These are phyloP conservation scores for Colletes collaris DNA, from an alignment of 2,888 invertebrate genomes.

Conservation along the genomic window DNA sequence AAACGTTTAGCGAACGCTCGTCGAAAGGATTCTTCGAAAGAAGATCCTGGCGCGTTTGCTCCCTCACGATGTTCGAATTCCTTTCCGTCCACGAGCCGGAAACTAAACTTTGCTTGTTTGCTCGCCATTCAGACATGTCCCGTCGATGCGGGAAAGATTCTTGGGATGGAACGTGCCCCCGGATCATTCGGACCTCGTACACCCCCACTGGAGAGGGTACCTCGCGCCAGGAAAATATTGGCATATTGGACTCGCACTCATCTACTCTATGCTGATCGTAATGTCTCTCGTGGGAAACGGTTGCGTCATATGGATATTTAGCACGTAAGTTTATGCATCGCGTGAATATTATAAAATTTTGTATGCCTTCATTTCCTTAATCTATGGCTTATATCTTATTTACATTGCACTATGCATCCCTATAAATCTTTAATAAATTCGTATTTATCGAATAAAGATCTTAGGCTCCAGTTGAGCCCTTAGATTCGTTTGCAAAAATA, in stretches of 20 bases:
- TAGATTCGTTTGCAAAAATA: too few relatives aligned
- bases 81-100: too few relatives aligned
- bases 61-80: neutral
- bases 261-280: constrained; percentile 87
- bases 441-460: too few relatives aligned
- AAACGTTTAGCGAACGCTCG: neutral
- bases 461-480: too few relatives aligned
- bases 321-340: constrained; percentile 85
- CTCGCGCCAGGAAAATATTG: constrained; percentile 87
- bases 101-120: constrained; percentile 1
- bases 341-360: too few relatives aligned
- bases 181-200: constrained; percentile 86
- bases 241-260: constrained; percentile 87
- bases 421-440: too few relatives aligned
- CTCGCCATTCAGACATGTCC: constrained; percentile 70
- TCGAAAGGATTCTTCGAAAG: neutral
- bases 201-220: constrained; percentile 89
- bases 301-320: constrained; percentile 89
- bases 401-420: too few relatives aligned
- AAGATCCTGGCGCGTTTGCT: neutral
- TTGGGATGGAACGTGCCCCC: constrained; percentile 89
- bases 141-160: constrained; percentile 81
- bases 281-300: constrained; percentile 88
- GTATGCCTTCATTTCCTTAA: too few relatives aligned
- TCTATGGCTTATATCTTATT: too few relatives aligned